Percentiles rank a stretch among this genome's conserved stretches.
phyloP scores from a whole-genome alignment of 2,888 invertebrate species.

The Cyaniris semiargus region DNA sequence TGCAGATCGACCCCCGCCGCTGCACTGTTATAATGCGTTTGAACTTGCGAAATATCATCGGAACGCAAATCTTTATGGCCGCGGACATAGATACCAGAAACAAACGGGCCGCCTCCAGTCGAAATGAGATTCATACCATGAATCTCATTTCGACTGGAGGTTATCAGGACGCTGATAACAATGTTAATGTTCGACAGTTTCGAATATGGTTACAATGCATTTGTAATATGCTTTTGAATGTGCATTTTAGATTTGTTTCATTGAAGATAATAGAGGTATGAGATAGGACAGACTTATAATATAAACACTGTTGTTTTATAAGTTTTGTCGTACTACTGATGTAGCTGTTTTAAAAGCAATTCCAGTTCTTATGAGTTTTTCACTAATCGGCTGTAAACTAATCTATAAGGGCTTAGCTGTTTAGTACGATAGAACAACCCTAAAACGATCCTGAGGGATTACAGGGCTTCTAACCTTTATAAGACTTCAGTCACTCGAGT shows the following conservation, averaged over 20 bases:
- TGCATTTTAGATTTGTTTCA: no score
- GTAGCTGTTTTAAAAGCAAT: not conserved
- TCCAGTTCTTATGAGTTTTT: not conserved
- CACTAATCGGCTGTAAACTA: not conserved
- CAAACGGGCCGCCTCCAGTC: no score
- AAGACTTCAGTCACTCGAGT: not conserved
- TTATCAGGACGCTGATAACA: no score
- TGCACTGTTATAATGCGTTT: slow-evolving; percentile 13
- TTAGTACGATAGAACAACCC: not conserved
- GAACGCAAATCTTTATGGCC: not conserved
- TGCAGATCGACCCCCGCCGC: not conserved
- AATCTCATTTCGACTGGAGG: not conserved
- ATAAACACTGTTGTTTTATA: no score
- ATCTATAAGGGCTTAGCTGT: not conserved
- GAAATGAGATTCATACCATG: not conserved
- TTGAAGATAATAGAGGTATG: no score
- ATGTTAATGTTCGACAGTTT: no score
- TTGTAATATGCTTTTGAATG: no score
- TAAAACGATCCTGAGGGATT: not conserved
- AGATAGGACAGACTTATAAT: no score
- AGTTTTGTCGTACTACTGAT: no score
- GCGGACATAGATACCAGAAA: not conserved
- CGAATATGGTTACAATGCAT: no score
- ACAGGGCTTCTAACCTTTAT: not conserved
- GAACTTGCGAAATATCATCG: slow-evolving; percentile 20